Evolutionary conservation across 2,797 vertebrate genomes (phyloP).

Genomic region (Numenius phaeopus): DNA sequence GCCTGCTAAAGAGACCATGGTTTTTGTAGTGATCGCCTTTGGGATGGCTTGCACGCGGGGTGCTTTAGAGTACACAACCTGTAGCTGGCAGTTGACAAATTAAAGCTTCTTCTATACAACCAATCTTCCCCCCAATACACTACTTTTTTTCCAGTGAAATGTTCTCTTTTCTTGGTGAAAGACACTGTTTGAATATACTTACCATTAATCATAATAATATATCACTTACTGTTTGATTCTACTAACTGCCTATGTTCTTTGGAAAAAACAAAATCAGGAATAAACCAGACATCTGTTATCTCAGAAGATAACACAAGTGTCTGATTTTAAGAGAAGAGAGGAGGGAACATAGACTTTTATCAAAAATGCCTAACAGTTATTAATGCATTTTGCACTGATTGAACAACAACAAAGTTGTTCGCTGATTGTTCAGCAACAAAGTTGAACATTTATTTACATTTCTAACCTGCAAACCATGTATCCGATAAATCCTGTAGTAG

Average conservation of each 20-base stretch:
- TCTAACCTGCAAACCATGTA: background rate
- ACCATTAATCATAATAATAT: background rate
- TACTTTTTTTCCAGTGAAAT: background rate
- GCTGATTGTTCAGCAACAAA: background rate
- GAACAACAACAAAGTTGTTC: too few species aligned
- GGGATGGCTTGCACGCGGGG: background rate
- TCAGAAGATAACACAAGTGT: background rate
- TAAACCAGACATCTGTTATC: background rate
- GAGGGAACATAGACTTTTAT: background rate
- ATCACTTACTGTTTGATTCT: background rate
- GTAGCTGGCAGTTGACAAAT: background rate
- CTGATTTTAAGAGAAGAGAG: background rate
- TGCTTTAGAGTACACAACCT: background rate
- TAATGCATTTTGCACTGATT: background rate
- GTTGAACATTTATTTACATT: background rate
- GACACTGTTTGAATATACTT: background rate
- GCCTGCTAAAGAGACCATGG: background rate
- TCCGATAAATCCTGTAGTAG: background rate
- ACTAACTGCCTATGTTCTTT: background rate
- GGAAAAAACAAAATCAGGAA: background rate
- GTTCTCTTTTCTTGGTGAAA: background rate
- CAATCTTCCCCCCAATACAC: background rate
- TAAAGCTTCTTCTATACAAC: background rate
- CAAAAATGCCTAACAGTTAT: background rate
- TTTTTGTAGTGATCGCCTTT: background rate